Percentiles rank a stretch among this genome's conserved stretches.
Conservation (phyloP, 2,888 invertebrate species). For the Metalampra italica region DNA sequence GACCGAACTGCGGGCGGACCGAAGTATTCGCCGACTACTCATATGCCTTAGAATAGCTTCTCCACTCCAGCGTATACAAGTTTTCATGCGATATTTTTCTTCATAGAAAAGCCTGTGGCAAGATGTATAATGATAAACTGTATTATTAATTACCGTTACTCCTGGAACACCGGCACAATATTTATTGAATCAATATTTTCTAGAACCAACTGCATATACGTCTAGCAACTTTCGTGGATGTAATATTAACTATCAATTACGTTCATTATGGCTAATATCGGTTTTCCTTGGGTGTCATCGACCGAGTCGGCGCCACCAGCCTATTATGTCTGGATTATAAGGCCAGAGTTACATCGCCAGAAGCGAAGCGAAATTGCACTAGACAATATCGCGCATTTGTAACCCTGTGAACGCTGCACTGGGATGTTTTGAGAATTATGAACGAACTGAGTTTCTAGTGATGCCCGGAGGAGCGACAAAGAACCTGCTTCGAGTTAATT, state of each 20-base stretch:
- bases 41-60: no score
- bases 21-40: no score
- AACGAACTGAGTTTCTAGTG: slow-evolving; percentile 7
- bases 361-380: background rate
- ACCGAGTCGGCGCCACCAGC: slow-evolving; percentile 9
- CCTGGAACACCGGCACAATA: no score
- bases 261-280: slow-evolving; percentile 23
- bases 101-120: no score
- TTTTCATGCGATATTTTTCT: no score
- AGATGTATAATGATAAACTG: no score
- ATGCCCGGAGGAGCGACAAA: slow-evolving; percentile 8
- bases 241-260: slow-evolving; percentile 22
- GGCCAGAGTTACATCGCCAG: slow-evolving; percentile 1
- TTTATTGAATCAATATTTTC: no score
- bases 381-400: background rate
- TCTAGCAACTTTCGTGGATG: slow-evolving; percentile 4
- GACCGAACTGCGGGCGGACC: no score
- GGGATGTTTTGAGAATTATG: slow-evolving; percentile 2
- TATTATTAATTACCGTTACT: no score
- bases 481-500: slow-evolving; percentile 9
- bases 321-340: slow-evolving; percentile 9
- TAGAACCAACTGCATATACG: no score
- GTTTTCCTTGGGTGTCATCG: slow-evolving; percentile 16
- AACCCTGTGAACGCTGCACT: background rate
- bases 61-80: no score